phyloP scores from a whole-genome alignment of 1,140 invertebrate genomes.

The Battus philenor region DNA sequence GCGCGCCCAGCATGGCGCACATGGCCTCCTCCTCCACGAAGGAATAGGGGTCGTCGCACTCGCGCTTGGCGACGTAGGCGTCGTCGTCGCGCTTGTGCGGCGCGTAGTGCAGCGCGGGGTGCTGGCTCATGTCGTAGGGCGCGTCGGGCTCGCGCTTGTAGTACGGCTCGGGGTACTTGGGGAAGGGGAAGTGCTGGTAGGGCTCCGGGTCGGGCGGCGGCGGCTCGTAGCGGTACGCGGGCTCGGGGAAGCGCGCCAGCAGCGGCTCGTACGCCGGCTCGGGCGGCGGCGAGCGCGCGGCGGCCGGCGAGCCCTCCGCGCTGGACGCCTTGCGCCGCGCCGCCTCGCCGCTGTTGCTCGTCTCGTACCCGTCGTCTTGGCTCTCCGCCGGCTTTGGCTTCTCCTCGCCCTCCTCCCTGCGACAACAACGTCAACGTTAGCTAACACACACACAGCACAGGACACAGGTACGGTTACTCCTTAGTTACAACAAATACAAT shows the following conservation, averaged over 20 bases:
- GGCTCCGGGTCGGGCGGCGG: conserved; percentile 37
- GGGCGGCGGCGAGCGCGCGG: conserved; percentile 35
- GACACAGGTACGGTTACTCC: too few species aligned
- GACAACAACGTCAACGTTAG: neutral
- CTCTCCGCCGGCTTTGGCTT: conserved; percentile 79
- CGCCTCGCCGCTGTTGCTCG: conserved; percentile 84
- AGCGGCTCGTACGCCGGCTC: conserved; percentile 53
- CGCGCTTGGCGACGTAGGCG: conserved; percentile 64
- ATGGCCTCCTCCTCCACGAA: conserved; percentile 86
- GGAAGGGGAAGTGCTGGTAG: conserved; percentile 54
- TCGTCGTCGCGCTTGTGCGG: conserved; percentile 60
- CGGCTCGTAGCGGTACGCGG: conserved; percentile 51
- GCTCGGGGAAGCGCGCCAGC: conserved; percentile 36
- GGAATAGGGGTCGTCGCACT: conserved; percentile 83
- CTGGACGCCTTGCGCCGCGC: conserved; percentile 62
- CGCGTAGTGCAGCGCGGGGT: conserved; percentile 33
- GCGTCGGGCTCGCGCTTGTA: conserved; percentile 60
- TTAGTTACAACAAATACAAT: too few species aligned
- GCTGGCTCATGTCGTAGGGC: conserved; percentile 70
- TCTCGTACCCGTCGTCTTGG: conserved; percentile 91
- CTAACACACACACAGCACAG: too few species aligned
- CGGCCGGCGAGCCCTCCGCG: conserved; percentile 51
- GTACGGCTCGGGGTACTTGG: conserved; percentile 56
- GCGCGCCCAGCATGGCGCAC: conserved; percentile 72
- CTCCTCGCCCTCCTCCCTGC: conserved; percentile 65